Percentiles rank a stretch among this genome's conserved stretches.
Evolutionary conservation across 2,113 vertebrate species (phyloP).

Genomic region (Syrrhaptes paradoxus): DNA sequence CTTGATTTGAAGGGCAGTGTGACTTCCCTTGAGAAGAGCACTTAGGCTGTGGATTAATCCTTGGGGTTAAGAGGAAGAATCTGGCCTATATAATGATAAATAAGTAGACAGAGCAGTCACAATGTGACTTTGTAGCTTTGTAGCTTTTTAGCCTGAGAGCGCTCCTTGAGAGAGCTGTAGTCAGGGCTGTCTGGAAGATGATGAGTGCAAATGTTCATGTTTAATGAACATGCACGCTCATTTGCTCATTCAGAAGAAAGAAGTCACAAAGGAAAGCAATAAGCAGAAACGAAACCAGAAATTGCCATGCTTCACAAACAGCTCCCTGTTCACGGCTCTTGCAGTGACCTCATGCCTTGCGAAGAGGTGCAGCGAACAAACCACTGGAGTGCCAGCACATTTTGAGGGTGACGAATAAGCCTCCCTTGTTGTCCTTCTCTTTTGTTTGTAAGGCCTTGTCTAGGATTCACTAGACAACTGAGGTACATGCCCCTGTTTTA

Average conservation of each 20-base stretch:
- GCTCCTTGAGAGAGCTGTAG: background rate
- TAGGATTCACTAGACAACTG: background rate
- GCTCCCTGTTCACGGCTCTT: background rate
- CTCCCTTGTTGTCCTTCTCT: background rate
- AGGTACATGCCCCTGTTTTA: background rate
- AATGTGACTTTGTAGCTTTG: background rate
- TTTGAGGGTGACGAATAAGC: background rate
- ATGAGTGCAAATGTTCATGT: background rate
- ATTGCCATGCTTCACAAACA: background rate
- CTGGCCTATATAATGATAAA: background rate
- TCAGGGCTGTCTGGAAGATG: constrained; percentile 12
- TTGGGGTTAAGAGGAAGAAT: background rate
- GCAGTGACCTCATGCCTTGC: background rate
- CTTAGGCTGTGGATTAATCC: background rate
- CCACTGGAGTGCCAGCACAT: background rate
- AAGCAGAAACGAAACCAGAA: constrained; percentile 15
- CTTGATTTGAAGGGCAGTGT: background rate
- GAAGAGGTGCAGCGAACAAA: background rate
- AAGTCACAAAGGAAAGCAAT: constrained; percentile 43
- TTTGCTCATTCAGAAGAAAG: constrained; percentile 33
- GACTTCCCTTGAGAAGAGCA: background rate
- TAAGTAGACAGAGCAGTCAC: background rate
- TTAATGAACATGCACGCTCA: background rate
- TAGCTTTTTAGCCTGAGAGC: background rate
- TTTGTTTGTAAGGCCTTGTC: background rate